Percentiles rank a stretch among this genome's conserved stretches.
Evolutionary conservation across 2,888 invertebrate genomes (phyloP).

Genomic region (Drosophila nr. perissopoda): DNA sequence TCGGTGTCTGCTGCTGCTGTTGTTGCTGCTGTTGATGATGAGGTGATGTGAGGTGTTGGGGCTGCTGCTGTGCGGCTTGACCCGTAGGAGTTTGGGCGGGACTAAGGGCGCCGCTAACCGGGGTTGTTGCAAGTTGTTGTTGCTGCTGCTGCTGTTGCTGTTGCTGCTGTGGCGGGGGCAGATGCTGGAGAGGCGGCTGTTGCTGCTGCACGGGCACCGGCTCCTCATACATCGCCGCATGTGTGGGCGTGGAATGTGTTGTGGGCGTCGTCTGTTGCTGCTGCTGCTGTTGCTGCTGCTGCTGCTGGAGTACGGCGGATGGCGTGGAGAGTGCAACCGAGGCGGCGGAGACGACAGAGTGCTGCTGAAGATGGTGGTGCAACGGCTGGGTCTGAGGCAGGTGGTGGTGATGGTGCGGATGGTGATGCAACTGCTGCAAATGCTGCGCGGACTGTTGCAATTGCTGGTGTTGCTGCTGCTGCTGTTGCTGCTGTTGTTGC

Average conservation of each 20-base stretch:
- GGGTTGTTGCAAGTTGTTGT: conserved; percentile 79
- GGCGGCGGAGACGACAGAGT: conserved; percentile 65
- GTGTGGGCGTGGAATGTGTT: conserved; percentile 86
- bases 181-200: conserved; percentile 65
- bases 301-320: conserved; percentile 69
- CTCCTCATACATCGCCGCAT: conserved; percentile 87
- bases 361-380: conserved; percentile 79
- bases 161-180: conserved; percentile 72
- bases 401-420: conserved; percentile 85
- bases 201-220: conserved; percentile 83
- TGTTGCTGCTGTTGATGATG: conserved; percentile 81
- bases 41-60: conserved; percentile 79
- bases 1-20: conserved; percentile 72
- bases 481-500: conserved; percentile 59
- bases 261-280: conserved; percentile 85
- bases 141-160: conserved; percentile 74
- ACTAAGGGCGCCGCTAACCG: conserved; percentile 81
- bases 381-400: conserved; percentile 85
- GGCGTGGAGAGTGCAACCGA: conserved; percentile 69
- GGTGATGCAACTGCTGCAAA: conserved; percentile 86
- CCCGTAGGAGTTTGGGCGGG: conserved; percentile 82
- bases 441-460: conserved; percentile 81
- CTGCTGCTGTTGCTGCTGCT: conserved; percentile 61
- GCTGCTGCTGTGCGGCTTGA: conserved; percentile 70
- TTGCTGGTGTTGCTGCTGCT: conserved; percentile 85